Evolutionary conservation across 2,113 vertebrate species (phyloP).

Genomic region (Nanger granti): DNA sequence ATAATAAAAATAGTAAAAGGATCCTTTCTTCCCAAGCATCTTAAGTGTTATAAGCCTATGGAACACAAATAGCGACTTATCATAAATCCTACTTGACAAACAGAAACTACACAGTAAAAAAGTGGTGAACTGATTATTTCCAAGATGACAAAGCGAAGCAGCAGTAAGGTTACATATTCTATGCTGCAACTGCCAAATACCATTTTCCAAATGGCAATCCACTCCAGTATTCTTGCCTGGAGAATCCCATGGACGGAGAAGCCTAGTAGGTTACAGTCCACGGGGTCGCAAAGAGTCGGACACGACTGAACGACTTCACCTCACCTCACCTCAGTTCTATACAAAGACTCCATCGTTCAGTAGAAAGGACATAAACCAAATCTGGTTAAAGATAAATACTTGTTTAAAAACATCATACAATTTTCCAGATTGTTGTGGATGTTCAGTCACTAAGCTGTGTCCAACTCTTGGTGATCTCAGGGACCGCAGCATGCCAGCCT

Average conservation of each 20-base stretch:
- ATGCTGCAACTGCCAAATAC: neutral
- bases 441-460: neutral
- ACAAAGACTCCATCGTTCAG: neutral
- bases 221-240: too few relatives aligned
- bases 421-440: neutral
- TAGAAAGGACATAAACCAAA: neutral
- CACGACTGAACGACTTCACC: too few relatives aligned
- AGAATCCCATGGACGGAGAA: too few relatives aligned
- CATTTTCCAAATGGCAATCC: neutral
- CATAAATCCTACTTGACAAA: neutral
- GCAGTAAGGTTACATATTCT: neutral
- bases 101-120: neutral
- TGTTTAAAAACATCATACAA: neutral
- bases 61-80: neutral
- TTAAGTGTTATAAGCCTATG: neutral
- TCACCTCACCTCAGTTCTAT: neutral
- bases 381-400: neutral
- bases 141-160: constrained; percentile 1
- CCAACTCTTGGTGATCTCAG: neutral
- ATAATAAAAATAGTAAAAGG: neutral
- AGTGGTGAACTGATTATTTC: neutral
- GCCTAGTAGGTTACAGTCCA: too few relatives aligned
- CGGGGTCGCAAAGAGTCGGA: too few relatives aligned
- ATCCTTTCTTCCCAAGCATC: neutral
- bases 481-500: neutral